Base-by-base conservation (phyloP, 2,888 invertebrate genomes). In the Cheiracanthium punctorium region DNA sequence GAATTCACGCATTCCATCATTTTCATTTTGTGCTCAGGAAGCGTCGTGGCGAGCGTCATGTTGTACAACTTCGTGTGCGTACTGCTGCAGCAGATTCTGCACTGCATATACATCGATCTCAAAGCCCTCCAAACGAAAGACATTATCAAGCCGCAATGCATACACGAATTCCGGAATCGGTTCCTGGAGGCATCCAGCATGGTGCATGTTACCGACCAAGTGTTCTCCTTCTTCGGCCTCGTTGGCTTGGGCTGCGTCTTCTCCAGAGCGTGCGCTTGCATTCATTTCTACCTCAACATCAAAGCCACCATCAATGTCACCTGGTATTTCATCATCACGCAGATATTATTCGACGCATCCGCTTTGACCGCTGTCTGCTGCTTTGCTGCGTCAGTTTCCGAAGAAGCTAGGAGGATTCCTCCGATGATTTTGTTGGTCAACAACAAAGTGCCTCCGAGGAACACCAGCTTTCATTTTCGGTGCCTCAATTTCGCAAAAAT, bases 251-350 rank as follows among this genome's bases (percentile, higher is more conserved):
- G 74, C 0, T 41, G 79, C 8, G 79, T 79, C 1, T 79, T 85
- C 41, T 64, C 77, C 17, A 73, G 84, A 8, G 79, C 79, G 0
- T 85, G 84, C 8, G 67, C 84, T 1, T 79, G 84, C 70, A 85
- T 85, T 32, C 84, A 85, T 33, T 85, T 85, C 24, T 85, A 85
- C 24, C 79, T 85, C 52, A 85, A 85, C 14, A 28, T 85, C 20
- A 73, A 32, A n/a, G 17, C 48, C 0, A 67, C 84, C 4, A 65
- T 72, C 24, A 32, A 28, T 28, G 72, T 58, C 29, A 76, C 84
- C 14, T 70, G 65, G 79, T 33, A 70, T 14, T 85, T 85, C 58
- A 48, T 79, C n/a, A 43, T 79, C 20, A 28, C 69, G 8, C 84
- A 85, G 69, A 58, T 74, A 1, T 5, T 58, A 0, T 85, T 85